Conservation (phyloP, 2,113 vertebrate species). For the Cebus imitator region DNA sequence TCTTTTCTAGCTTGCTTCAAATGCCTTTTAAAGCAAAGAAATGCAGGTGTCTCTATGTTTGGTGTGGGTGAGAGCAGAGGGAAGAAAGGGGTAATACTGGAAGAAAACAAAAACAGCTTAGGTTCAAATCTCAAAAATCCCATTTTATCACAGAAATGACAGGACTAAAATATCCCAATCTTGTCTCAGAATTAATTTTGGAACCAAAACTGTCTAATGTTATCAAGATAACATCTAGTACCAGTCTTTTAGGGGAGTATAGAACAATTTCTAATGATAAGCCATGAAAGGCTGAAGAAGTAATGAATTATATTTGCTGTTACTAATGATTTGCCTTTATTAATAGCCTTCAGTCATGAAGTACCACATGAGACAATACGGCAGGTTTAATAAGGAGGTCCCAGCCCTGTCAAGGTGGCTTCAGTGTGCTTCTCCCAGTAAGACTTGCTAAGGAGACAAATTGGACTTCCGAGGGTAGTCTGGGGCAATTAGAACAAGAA, state of each 20-base stretch:
- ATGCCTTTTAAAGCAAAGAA: neutral
- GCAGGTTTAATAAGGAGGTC: neutral
- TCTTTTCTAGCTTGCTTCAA: neutral
- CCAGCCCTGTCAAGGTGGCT: neutral
- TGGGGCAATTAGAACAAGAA: neutral
- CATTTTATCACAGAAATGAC: neutral
- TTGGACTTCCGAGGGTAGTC: neutral
- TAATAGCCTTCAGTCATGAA: neutral
- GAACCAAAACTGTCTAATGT: neutral
- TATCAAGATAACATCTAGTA: neutral
- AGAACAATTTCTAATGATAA: neutral
- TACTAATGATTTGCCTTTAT: neutral
- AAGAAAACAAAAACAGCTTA: neutral
- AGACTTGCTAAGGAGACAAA: neutral
- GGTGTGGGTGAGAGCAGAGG: neutral
- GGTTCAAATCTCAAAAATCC: neutral
- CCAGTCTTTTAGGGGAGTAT: neutral
- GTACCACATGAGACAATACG: neutral
- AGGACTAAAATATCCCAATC: neutral
- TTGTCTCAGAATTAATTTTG: constrained; percentile 25
- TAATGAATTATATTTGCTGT: neutral
- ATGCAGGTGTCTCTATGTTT: neutral
- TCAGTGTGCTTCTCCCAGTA: neutral
- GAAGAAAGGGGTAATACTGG: neutral
- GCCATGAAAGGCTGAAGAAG: neutral